Evolutionary conservation across 1,140 invertebrate species (phyloP), one percentile per base, ranked within the genome.

Genomic region (Pogonomyrmex barbatus): DNA sequence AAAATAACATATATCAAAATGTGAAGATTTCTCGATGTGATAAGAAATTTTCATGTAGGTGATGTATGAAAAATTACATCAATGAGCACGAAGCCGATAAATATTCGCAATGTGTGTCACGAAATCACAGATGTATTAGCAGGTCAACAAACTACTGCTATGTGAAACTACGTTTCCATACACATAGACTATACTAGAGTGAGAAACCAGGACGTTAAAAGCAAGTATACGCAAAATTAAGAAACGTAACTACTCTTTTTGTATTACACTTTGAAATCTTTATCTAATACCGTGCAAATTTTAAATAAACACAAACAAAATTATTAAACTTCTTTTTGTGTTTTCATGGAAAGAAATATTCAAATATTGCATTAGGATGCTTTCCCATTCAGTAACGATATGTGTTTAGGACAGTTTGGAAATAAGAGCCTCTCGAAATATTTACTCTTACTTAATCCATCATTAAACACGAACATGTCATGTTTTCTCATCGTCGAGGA

Each of bases 81-180:
- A 9, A 73, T 47, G 14, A 14, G 67, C 33, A 24, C 45, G 6
- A 58, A 36, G 6, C 5, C 17, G 39, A 42, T 45, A 73, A 73
- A 60, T 47, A 62, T 58, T 73, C 54, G 30, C 33, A 9, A 83
- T 83, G 79, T 83, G 45, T 83, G 79, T 73, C 79, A 73, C 10
- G 68, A 30, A 83, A 83, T 83, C 54, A 56, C 79, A 83, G 42
- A 83, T 50, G 79, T 83, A 83, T 71, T 60, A 73, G 10, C 52
- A 83, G 79, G 79, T 83, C 79, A 83, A 83, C 54, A 60, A 83
- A 83, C 54, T 83, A 75, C 45, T 39, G 79, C 68, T 83, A 82
- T 10, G 45, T 36, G 33, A 42, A 54, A 54, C 65, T 70, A 47
- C 54, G 45, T 83, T 73, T 75, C 68, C 54, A 62, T 47, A 65